Evolutionary conservation across 92 coral and sea anemone species (phyloP).

Genomic region (Phenganax marumi): DNA sequence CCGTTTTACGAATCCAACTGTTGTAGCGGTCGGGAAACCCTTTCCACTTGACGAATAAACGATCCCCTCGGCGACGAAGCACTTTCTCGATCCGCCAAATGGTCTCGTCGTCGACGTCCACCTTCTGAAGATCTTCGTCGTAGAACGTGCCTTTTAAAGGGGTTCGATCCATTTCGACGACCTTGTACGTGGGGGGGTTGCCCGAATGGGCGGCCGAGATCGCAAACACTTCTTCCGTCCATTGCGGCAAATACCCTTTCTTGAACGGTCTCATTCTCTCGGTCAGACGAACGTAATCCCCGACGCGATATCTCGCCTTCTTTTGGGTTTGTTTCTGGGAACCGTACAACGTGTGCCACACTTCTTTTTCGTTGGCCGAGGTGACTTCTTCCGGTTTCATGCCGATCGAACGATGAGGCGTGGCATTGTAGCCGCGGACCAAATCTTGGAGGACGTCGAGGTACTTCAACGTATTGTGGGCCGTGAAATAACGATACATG

Average conservation of each 20-base stretch:
- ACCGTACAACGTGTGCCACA: conserved; percentile 34
- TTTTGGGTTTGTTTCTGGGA: neutral
- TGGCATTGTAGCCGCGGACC: conserved; percentile 32
- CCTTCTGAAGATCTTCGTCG: conserved; percentile 46
- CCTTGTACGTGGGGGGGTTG: conserved; percentile 46
- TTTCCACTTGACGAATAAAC: too few species aligned
- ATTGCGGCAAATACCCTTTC: conserved; percentile 50
- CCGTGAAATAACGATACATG: conserved; percentile 36
- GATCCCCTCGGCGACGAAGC: conserved; percentile 12
- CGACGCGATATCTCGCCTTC: conserved; percentile 32
- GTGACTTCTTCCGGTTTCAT: conserved; percentile 31
- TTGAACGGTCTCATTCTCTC: conserved; percentile 33
- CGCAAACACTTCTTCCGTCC: conserved; percentile 56
- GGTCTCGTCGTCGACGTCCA: conserved; percentile 19
- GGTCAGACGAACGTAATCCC: conserved; percentile 42
- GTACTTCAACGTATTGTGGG: conserved; percentile 10
- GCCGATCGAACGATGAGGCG: conserved; percentile 39
- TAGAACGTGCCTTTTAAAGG: conserved; percentile 52
- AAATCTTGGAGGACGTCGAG: conserved; percentile 24
- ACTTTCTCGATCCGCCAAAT: conserved; percentile 47
- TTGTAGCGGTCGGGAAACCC: too few species aligned
- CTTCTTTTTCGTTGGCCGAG: conserved; percentile 32
- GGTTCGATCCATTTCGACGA: conserved; percentile 44
- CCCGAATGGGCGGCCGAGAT: conserved; percentile 33
- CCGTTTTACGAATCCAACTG: too few species aligned